phyloP scores from a whole-genome alignment of 2,888 invertebrate genomes.

The Synanthedon tipuliformis region DNA sequence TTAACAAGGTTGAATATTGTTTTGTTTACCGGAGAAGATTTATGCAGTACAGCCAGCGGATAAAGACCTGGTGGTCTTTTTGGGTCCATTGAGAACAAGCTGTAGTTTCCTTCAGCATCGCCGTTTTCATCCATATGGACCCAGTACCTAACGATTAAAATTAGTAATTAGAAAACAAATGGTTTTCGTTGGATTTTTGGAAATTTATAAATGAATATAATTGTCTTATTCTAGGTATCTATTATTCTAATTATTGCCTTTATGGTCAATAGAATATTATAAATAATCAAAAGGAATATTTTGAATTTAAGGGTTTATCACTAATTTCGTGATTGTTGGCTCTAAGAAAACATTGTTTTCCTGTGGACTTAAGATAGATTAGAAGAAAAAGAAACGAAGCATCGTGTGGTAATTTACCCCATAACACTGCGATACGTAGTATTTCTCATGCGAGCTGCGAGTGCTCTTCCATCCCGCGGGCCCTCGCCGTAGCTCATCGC shows the following conservation, averaged over 20 bases:
- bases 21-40: conserved; percentile 76
- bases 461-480: conserved; percentile 83
- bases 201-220: no score
- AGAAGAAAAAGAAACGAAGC: no score
- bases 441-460: conserved; percentile 81
- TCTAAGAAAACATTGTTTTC: background rate
- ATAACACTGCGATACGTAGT: conserved; percentile 85
- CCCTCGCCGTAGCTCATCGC: conserved; percentile 76
- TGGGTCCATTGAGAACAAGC: conserved; percentile 75
- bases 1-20: conserved; percentile 1
- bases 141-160: conserved; percentile 74
- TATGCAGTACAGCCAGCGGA: conserved; percentile 81
- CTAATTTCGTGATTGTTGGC: background rate
- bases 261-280: no score
- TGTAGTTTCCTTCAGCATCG: conserved; percentile 95
- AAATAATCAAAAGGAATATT: no score
- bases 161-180: no score
- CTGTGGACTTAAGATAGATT: background rate
- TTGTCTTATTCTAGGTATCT: no score
- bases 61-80: conserved; percentile 76
- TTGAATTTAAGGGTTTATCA: background rate
- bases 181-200: no score
- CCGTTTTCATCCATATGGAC: conserved; percentile 93
- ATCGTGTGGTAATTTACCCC: conserved; percentile 72
- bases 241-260: no score